These are phyloP conservation scores for Uloborus diversus DNA, from an alignment of 1,140 invertebrate species.

Conservation along the genomic window DNA sequence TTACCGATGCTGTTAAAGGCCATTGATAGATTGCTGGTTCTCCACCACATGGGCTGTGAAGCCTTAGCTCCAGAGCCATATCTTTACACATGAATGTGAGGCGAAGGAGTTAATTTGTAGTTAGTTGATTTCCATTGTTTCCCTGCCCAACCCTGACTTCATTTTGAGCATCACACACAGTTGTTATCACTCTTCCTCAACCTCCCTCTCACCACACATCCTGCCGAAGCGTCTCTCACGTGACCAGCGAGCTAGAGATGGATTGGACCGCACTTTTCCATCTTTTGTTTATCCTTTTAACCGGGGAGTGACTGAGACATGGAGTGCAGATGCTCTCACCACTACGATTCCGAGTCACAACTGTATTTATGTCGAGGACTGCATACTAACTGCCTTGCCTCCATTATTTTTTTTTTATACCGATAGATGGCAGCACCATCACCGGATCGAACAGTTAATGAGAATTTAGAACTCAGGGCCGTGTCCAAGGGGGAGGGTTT, in stretches of 20 bases:
- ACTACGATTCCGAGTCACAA: too few species aligned
- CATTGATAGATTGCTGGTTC: slow-evolving; percentile 93
- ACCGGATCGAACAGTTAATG: slow-evolving; percentile 35
- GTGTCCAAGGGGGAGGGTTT: too few species aligned
- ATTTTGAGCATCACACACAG: not conserved
- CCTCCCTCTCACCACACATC: slow-evolving; percentile 46
- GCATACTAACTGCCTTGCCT: too few species aligned
- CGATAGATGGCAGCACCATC: too few species aligned
- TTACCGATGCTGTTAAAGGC: slow-evolving; percentile 91
- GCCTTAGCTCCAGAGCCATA: slow-evolving; percentile 76
- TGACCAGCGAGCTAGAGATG: slow-evolving; percentile 5
- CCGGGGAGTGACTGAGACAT: too few species aligned
- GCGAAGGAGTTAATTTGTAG: too few species aligned
- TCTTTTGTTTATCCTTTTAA: too few species aligned
- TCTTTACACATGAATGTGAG: not conserved
- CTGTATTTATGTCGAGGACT: too few species aligned
- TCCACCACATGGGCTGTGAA: slow-evolving; percentile 93
- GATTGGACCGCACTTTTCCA: too few species aligned
- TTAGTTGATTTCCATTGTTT: slow-evolving; percentile 22
- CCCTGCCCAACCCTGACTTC: slow-evolving; percentile 21
- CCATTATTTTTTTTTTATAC: too few species aligned
- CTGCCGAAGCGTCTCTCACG: slow-evolving; percentile 53
- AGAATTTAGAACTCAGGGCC: too few species aligned
- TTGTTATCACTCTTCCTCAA: slow-evolving; percentile 3
- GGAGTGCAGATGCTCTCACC: too few species aligned